Evolutionary conservation across 2,888 invertebrate species (phyloP).

Genomic region (Nephrotoma flavescens): DNA sequence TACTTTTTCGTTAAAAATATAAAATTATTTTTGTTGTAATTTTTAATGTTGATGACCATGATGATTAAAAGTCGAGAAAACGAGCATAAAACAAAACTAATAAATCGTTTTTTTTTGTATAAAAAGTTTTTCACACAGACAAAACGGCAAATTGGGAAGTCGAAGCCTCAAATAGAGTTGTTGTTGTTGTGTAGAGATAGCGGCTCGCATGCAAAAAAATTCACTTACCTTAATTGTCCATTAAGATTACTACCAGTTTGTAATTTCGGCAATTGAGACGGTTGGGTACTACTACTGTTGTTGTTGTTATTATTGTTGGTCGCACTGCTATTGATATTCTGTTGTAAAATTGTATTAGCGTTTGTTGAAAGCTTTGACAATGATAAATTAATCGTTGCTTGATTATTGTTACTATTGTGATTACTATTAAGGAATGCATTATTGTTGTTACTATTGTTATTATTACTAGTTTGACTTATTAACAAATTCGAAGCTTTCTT

Average conservation of each 20-base stretch:
- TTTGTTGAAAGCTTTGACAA: neutral
- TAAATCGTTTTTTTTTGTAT: too few species aligned
- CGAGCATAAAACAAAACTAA: neutral
- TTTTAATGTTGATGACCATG: neutral
- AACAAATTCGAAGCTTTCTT: conserved; percentile 72
- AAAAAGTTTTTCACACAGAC: neutral
- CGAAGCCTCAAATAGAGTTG: neutral
- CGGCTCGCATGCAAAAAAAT: neutral
- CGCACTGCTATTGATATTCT: neutral
- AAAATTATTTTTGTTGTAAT: neutral
- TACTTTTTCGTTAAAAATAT: neutral
- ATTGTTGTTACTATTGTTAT: neutral
- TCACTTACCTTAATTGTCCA: conserved; percentile 1
- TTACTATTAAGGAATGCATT: neutral
- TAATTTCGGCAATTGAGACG: neutral
- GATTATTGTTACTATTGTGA: neutral
- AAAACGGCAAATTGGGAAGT: neutral
- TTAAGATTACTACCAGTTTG: neutral
- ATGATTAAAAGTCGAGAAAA: neutral
- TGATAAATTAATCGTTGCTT: neutral
- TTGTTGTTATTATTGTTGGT: neutral
- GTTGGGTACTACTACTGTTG: neutral
- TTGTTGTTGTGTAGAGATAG: neutral
- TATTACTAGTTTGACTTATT: conserved; percentile 24
- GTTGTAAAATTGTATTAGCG: neutral